phyloP scores from a whole-genome alignment of 1,140 invertebrate species.

The Drosophila mayri region DNA sequence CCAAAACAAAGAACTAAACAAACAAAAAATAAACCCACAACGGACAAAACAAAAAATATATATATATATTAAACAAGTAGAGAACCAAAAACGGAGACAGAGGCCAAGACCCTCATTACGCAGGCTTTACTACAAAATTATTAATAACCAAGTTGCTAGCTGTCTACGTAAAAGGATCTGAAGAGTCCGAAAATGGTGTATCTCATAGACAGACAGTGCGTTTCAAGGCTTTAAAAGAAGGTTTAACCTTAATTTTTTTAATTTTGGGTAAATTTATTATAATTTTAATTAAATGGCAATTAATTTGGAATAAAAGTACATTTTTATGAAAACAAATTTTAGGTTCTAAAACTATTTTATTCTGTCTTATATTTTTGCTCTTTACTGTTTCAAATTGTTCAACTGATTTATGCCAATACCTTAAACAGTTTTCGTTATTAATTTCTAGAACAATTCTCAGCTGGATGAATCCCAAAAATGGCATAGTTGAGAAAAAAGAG shows the following conservation, averaged over 20 bases:
- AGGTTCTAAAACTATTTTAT: neutral
- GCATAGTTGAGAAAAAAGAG: slow-evolving; percentile 6
- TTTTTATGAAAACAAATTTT: too few relatives aligned
- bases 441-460: slow-evolving; percentile 42
- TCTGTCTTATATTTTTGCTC: neutral
- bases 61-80: slow-evolving; percentile 7
- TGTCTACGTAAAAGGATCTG: slow-evolving; percentile 55
- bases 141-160: slow-evolving; percentile 35
- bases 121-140: slow-evolving; percentile 43
- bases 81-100: slow-evolving; percentile 20
- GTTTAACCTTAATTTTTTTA: neutral
- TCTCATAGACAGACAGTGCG: slow-evolving; percentile 1
- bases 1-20: slow-evolving; percentile 35
- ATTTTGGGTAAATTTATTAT: too few relatives aligned
- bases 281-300: too few relatives aligned
- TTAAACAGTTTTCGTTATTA: slow-evolving; percentile 27
- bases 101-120: slow-evolving; percentile 26
- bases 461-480: slow-evolving; percentile 16
- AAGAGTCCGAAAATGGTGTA: slow-evolving; percentile 8
- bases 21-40: slow-evolving; percentile 20
- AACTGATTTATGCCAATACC: slow-evolving; percentile 11
- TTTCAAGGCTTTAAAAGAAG: neutral
- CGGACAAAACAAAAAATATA: neutral
- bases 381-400: neutral
- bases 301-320: too few relatives aligned